phyloP scores from a whole-genome alignment of 2,113 vertebrate species.

The Melanotaenia duboulayi region DNA sequence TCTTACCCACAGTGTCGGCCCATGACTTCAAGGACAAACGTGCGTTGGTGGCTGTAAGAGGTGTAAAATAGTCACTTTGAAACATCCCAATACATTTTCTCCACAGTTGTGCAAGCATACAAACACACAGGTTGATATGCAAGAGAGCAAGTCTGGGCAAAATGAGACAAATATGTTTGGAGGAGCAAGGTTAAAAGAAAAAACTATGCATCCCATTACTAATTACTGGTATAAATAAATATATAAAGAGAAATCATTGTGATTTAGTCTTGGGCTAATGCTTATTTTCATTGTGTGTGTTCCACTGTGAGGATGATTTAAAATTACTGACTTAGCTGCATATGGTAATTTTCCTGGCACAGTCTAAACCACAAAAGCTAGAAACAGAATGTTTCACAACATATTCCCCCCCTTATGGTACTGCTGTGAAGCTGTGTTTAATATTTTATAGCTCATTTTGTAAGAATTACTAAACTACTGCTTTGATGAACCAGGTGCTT shows the following conservation, averaged over 20 bases:
- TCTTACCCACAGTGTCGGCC: conserved; percentile 96
- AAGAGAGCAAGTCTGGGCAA: conserved; percentile 42
- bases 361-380: no score
- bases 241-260: not conserved
- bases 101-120: not conserved
- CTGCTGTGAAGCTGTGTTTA: no score
- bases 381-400: no score
- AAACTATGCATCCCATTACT: conserved; percentile 7
- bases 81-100: not conserved
- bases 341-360: no score
- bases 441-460: no score
- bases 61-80: not conserved
- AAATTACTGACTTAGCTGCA: no score
- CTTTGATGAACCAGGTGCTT: not conserved
- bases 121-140: not conserved
- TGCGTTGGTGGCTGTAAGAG: conserved; percentile 91
- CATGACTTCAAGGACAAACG: conserved; percentile 97
- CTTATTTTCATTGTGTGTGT: not conserved
- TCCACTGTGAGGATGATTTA: no score
- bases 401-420: no score
- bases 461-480: not conserved
- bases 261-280: not conserved
- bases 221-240: not conserved
- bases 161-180: conserved; percentile 1
- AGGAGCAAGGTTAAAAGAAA: not conserved